phyloP scores from a whole-genome alignment of 2,113 vertebrate species.

The Talpa occidentalis region DNA sequence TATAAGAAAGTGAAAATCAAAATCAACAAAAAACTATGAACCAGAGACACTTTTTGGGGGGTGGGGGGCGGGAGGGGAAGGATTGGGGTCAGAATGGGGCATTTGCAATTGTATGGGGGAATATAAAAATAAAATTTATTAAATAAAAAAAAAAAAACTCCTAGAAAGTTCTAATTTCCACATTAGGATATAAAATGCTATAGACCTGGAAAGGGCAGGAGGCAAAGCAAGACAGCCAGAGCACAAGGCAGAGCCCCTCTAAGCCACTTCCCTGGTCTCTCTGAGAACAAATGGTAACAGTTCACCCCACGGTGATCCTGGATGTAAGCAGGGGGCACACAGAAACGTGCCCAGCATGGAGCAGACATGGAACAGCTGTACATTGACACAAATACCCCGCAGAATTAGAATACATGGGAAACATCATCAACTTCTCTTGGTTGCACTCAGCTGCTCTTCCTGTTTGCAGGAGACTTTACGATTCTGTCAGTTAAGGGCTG shows the following conservation, averaged over 20 bases:
- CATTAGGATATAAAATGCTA: neutral
- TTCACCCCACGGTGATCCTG: neutral
- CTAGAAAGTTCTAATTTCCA: neutral
- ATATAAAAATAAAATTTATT: too few species aligned
- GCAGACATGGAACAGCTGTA: neutral
- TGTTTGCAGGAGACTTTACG: neutral
- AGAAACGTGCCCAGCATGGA: neutral
- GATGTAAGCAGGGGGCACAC: fast-evolving
- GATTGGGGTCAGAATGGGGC: too few species aligned
- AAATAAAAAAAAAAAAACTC: too few species aligned
- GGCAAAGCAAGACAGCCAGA: neutral
- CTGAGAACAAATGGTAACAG: neutral
- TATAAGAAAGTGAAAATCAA: too few species aligned
- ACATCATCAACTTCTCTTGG: neutral
- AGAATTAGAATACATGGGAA: neutral
- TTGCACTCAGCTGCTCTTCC: neutral
- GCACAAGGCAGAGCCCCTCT: neutral
- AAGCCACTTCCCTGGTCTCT: fast-evolving
- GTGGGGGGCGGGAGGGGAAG: too few species aligned
- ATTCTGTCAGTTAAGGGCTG: neutral
- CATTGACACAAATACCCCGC: neutral
- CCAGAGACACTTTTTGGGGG: too few species aligned
- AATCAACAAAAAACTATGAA: too few species aligned
- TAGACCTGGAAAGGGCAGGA: neutral
- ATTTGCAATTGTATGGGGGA: too few species aligned